Evolutionary conservation across 2,797 vertebrate genomes (phyloP), one percentile per base, ranked within the genome.

Genomic region (Halcyon badia): DNA sequence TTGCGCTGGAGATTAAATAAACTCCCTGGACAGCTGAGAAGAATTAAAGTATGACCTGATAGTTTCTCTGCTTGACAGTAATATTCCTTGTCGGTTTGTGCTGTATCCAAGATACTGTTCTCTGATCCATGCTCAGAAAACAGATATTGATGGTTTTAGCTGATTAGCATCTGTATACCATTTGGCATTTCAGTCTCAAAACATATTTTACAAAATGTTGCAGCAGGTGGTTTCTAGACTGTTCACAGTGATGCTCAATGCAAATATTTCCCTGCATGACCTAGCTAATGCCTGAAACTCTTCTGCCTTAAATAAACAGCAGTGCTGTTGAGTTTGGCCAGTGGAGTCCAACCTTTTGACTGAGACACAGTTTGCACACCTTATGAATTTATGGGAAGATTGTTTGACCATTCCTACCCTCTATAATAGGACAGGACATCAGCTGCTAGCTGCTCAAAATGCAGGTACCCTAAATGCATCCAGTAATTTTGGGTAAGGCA

Each of bases 101-200:
- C 87, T 94, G 88, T 94, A 96, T 92, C 92, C 89, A 97, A 97
- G 93, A 96, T 95, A 96, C 86, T 87, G 80, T 72, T 95, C 86
- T 94, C 85, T 97, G 90, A 90, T 91, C 58, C 69, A 95, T 46
- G 51, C 66, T 97, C 79, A 95, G 65, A 94, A 96, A 87, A 71
- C 51, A 85, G 93, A 96, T 93, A 94, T 93, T 88, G 91, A 90
- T 90, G 79, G 58, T 6, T 92, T 97, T 90, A 94, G 73, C 79
- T 94, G 94, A 95, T 95, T 86, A 97, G 31, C 94, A 89, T 91
- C 94, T 94, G 88, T 95, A 54, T 81, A 71, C 35, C 21, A 44
- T 89, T 87, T 97, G 85, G 71, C 68, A 89, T 96, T 95, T 94
- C 81, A 87, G 61, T 77, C 72, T 91, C 60, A 91, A 93, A 94